phyloP scores from a whole-genome alignment of 2,113 vertebrate species.

The Vulpes lagopus region DNA sequence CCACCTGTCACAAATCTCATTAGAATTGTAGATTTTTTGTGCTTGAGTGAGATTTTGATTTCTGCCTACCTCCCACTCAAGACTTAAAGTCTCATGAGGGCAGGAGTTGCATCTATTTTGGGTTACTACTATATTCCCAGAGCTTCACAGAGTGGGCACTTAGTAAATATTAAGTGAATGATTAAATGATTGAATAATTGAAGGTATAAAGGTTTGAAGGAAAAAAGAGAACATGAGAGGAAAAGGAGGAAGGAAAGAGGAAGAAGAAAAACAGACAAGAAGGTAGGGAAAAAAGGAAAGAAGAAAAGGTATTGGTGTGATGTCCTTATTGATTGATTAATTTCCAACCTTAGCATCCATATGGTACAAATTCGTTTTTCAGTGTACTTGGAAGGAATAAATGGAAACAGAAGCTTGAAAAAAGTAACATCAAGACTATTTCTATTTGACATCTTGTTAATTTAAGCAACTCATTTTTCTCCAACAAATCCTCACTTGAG shows the following conservation, averaged over 20 bases:
- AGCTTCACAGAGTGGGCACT: neutral
- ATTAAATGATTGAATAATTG: neutral
- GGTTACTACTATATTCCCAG: neutral
- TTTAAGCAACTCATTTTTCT: constrained; percentile 62
- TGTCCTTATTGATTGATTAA: constrained; percentile 8
- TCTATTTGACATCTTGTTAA: constrained; percentile 54
- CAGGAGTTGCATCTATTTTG: neutral
- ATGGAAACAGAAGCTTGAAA: constrained; percentile 46
- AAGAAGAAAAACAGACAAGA: too few relatives aligned
- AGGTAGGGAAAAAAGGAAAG: neutral
- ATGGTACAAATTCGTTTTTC: constrained; percentile 28
- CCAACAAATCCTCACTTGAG: neutral
- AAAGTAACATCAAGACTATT: constrained; percentile 23
- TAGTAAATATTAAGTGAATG: constrained; percentile 5
- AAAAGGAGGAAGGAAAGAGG: too few relatives aligned
- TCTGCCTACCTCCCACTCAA: neutral
- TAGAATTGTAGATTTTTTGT: neutral
- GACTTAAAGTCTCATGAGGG: neutral
- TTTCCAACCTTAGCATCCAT: constrained; percentile 27
- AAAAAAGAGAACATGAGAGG: neutral
- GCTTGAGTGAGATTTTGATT: neutral
- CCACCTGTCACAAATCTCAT: neutral
- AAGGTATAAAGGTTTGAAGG: neutral
- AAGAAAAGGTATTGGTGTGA: neutral
- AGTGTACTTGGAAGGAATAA: constrained; percentile 34